Base-by-base conservation (phyloP, 1,140 invertebrate genomes). In the Pteromalus puparum region DNA sequence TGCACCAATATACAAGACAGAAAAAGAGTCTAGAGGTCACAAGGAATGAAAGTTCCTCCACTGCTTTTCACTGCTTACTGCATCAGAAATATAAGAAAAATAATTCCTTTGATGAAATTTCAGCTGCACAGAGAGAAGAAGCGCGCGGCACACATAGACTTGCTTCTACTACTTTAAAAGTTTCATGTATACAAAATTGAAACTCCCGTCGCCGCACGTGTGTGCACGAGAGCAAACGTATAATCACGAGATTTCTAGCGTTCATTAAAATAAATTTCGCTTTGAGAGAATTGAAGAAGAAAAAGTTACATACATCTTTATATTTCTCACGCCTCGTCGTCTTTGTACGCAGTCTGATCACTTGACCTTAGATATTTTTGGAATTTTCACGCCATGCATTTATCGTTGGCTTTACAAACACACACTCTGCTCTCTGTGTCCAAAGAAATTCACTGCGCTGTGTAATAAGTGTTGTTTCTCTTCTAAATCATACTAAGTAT, bases 31-130 rank as follows among this genome's bases (percentile, higher is more conserved):
- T 38, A 53, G 70, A 76, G 72, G 1, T 72, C 53, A 13, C 48
- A 77, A 28, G 28, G 73, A 74, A 70, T 73, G 24, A 73, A 38
- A 6, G 67, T 81, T 80, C 53, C 70, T 68, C 30, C 65, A 15
- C 26, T 68, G 70, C 48, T 65, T 73, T 79, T 83, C 75, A 42
- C 28, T 73, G 42, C 70, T 84, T 67, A 38, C 28, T 74, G 18
- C 67, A 73, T 79, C 48, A 38, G 68, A 61, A 53, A 78, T 78
- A 18, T 77, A 21, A 72, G 28, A 61, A 28, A 73, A 79, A 74
- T 46, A 24, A 77, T 74, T 74, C 18, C 65, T 67, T 80, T 74
- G 75, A 79, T 73, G 21, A 74, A 80, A 84, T 76, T 72, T 53
- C 15, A n/a, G 13, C 13, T 18, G 48, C 67, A 48, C 46, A 80